Evolutionary conservation across 1,140 invertebrate genomes (phyloP).

Genomic region (Musca vetustissima): DNA sequence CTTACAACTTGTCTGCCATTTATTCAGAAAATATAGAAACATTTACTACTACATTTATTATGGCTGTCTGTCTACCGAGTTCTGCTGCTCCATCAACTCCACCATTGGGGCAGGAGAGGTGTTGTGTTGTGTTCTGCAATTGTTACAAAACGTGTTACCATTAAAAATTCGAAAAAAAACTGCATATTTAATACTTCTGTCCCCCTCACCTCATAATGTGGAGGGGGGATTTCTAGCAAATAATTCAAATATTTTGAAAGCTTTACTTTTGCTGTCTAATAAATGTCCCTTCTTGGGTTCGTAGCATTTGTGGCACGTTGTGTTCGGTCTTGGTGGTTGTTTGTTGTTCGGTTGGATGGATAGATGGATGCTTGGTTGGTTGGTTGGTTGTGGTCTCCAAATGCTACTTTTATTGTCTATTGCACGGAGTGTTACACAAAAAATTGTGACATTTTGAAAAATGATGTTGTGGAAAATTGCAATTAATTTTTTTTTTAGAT

Average conservation of each 20-base stretch:
- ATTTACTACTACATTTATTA: slow-evolving; percentile 38
- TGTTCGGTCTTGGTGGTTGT: neutral
- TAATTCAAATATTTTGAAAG: slow-evolving; percentile 20
- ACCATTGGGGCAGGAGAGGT: neutral
- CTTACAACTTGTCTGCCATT: too few species aligned
- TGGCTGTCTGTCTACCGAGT: neutral
- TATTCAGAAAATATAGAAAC: too few species aligned
- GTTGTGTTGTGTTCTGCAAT: slow-evolving; percentile 18
- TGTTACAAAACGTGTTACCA: slow-evolving; percentile 25
- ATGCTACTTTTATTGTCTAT: slow-evolving; percentile 5
- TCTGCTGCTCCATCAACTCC: too few species aligned
- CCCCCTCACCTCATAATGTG: neutral
- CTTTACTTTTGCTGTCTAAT: slow-evolving; percentile 7
- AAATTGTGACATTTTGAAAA: slow-evolving; percentile 23
- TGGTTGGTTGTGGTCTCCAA: slow-evolving; percentile 6
- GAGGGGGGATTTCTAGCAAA: too few species aligned
- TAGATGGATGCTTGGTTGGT: neutral
- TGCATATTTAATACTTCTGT: neutral
- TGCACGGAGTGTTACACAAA: neutral
- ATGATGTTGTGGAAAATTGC: slow-evolving; percentile 17
- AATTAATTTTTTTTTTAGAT: slow-evolving; percentile 17
- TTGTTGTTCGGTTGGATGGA: neutral
- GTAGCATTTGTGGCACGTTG: neutral
- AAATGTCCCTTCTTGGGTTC: slow-evolving; percentile 2
- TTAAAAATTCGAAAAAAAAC: slow-evolving; percentile 17